A percentile compares a stretch with the other conserved stretches of the same genome.
phyloP scores from a whole-genome alignment of 2,113 vertebrate species.

The Serilophus lunatus region DNA sequence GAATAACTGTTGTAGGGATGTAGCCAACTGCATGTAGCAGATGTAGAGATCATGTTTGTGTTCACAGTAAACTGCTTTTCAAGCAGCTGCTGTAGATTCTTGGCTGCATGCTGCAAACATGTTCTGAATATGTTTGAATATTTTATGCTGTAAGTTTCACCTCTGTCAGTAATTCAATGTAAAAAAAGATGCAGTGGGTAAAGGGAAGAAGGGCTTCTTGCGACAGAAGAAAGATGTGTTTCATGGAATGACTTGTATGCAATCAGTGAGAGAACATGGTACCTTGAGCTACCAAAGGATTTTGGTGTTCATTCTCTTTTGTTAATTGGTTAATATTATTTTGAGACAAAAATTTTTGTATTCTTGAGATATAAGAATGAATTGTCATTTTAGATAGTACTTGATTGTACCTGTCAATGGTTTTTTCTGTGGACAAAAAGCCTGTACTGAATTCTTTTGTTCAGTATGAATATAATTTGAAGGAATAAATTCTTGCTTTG shows the following conservation, averaged over 20 bases:
- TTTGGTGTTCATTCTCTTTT: not conserved
- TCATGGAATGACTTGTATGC: not conserved
- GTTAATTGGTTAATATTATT: not conserved
- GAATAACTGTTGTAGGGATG: not conserved
- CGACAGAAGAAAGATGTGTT: not conserved
- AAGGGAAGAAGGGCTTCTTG: not conserved
- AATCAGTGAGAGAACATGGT: not conserved
- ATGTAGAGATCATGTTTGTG: not conserved
- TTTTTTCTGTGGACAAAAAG: not conserved
- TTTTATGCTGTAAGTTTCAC: not conserved
- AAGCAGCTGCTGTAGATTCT: not conserved
- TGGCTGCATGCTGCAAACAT: not conserved
- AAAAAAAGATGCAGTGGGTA: not conserved
- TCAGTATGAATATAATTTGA: not conserved
- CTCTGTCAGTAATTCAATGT: not conserved
- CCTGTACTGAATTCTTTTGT: not conserved
- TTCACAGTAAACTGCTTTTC: not conserved
- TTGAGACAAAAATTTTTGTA: not conserved
- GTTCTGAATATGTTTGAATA: not conserved
- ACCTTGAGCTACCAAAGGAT: not conserved
- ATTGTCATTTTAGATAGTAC: not conserved
- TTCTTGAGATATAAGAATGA: not conserved
- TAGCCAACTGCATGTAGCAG: not conserved
- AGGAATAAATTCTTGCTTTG: not conserved
- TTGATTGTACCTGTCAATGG: not conserved